Percentiles rank a stretch among this genome's conserved stretches.
Conservation (phyloP, 2,888 invertebrate genomes). For the Teinopalpus imperialis region DNA sequence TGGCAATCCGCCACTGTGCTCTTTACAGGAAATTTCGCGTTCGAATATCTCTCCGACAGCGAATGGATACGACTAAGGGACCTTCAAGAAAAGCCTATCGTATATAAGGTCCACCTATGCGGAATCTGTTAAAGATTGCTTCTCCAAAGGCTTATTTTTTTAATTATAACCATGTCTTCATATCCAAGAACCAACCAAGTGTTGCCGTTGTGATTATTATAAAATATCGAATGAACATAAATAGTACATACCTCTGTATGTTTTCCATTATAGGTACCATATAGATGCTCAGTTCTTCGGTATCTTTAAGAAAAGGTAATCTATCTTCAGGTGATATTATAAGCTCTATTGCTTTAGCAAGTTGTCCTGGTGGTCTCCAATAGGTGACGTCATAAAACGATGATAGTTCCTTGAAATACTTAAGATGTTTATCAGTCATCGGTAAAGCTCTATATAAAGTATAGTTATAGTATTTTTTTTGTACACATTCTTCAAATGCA, state of each 20-base stretch:
- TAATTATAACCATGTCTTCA: too few relatives aligned
- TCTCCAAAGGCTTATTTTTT: too few relatives aligned
- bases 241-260: conserved; percentile 59
- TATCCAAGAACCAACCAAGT: too few relatives aligned
- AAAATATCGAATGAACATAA: too few relatives aligned
- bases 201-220: too few relatives aligned
- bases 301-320: conserved; percentile 37
- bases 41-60: too few relatives aligned
- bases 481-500: conserved; percentile 24
- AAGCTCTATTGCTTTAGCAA: conserved; percentile 54
- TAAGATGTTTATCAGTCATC: conserved; percentile 40
- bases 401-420: conserved; percentile 46
- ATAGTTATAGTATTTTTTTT: conserved; percentile 50
- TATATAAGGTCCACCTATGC: too few relatives aligned
- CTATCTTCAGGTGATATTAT: conserved; percentile 46
- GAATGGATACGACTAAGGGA: too few relatives aligned
- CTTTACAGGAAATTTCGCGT: too few relatives aligned
- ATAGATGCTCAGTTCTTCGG: conserved; percentile 39
- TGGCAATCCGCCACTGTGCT: too few relatives aligned
- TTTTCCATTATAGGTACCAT: conserved; percentile 50
- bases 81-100: too few relatives aligned
- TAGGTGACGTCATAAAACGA: conserved; percentile 42
- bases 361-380: conserved; percentile 51
- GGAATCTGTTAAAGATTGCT: too few relatives aligned
- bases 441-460: conserved; percentile 56